Evolutionary conservation across 1,140 invertebrate species (phyloP), one percentile per base, ranked within the genome.

Genomic region (Amphibalanus amphitrite): DNA sequence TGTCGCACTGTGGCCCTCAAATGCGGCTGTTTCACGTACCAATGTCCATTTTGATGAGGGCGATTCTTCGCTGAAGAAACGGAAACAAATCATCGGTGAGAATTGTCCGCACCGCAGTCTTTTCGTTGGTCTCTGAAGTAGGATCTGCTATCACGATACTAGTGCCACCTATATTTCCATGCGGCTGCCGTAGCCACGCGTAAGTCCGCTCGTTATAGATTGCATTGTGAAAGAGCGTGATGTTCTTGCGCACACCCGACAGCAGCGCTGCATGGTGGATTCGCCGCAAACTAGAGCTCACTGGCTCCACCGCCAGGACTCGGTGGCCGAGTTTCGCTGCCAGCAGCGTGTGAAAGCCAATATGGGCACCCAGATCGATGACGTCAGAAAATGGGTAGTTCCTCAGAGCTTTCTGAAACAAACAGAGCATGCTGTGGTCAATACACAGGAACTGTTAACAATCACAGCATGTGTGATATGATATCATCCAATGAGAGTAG

Each of bases 291-390:
- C 74, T 78, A 26, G 74, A 71, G 47, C 38, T n/a, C 15, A 75
- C 70, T n/a, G 79, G 79, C 67, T 79, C 79, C n/a, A 79, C 72
- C 10, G 79, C 76, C 26, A 79, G 69, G 1, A 79, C 78, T 13
- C 72, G 69, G 64, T 78, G 78, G 29, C 77, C 76, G 71, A 76
- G 75, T 15, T 73, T 72, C 3, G 76, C 76, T 0, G 77, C 75
- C 25, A 79, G 72, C 20, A 79, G 72, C 47, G 76, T 76, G 70
- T 78, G 77, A 29, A 76, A 77, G 29, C 79, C 79, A 28, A 79
- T 76, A 70, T 79, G 78, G 20, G 78, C 77, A 0, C 79, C 79
- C 25, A 79, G 70, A 70, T 79, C 79, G 26, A 79, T 74, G 0
- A 79, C 71, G 10, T 72, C 73, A 30, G 75, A 74, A 28, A 72